Conservation (phyloP, 2,113 vertebrate genomes). For the Nycticryphes semicollaris region DNA sequence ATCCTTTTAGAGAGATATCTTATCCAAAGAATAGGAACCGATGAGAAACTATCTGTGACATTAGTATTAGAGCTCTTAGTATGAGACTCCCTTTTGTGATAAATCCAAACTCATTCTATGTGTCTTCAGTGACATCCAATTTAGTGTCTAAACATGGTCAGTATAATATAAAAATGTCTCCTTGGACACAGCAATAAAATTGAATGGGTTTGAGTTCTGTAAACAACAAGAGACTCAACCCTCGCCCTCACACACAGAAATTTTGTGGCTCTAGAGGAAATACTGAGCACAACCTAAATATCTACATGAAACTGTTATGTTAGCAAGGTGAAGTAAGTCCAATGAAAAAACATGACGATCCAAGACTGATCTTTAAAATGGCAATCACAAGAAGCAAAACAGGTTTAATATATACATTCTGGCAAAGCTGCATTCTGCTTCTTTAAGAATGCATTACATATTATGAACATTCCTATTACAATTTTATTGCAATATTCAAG, state of each 20-base stretch:
- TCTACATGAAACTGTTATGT: background rate
- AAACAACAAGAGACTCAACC: background rate
- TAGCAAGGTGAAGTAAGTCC: background rate
- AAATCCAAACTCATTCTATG: background rate
- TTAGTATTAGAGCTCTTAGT: background rate
- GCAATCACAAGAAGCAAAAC: conserved; percentile 29
- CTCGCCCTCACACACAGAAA: background rate
- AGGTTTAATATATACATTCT: background rate
- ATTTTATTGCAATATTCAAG: conserved; percentile 52
- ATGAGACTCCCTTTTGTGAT: background rate
- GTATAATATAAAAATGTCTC: background rate
- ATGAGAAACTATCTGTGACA: background rate
- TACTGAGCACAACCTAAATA: background rate
- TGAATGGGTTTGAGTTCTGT: background rate
- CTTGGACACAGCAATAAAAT: background rate
- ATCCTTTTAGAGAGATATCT: background rate
- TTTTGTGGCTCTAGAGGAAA: background rate
- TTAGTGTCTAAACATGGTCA: background rate
- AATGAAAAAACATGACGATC: background rate
- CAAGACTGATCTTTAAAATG: background rate
- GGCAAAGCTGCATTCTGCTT: background rate
- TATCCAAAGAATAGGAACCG: background rate
- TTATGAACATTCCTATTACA: conserved; percentile 35
- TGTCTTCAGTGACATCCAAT: background rate
- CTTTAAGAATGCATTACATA: conserved; percentile 11